These are phyloP conservation scores for Lethrus apterus DNA, from an alignment of 1,140 invertebrate genomes.

Conservation along the genomic window DNA sequence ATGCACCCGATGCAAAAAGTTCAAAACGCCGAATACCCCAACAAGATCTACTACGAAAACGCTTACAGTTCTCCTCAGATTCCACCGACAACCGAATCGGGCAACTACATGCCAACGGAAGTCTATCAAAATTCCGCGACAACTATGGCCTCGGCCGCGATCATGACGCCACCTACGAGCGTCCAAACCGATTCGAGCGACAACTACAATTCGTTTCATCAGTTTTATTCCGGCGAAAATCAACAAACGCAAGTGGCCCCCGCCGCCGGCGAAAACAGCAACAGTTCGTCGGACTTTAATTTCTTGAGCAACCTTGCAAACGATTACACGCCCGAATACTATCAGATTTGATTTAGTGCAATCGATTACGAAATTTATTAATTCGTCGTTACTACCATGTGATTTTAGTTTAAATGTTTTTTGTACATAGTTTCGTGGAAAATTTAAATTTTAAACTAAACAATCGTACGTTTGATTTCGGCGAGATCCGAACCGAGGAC, in stretches of 20 bases:
- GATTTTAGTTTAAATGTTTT: constrained; percentile 14
- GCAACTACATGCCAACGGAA: constrained; percentile 37
- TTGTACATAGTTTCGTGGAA: no score
- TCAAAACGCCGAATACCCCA: constrained; percentile 28
- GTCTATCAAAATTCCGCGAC: constrained; percentile 28
- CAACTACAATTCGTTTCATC: constrained; percentile 59
- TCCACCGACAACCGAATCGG: constrained; percentile 33
- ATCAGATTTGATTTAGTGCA: constrained; percentile 61
- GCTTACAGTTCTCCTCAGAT: constrained; percentile 29
- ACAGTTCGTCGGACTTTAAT: constrained; percentile 86
- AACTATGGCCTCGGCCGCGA: constrained; percentile 34
- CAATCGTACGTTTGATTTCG: no score
- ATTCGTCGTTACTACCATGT: no score
- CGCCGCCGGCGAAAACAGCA: constrained; percentile 66
- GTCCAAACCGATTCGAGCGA: constrained; percentile 51
- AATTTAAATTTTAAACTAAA: no score
- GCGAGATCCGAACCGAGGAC: no score
- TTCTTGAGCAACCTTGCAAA: constrained; percentile 84
- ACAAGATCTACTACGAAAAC: constrained; percentile 36
- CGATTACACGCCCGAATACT: constrained; percentile 86
- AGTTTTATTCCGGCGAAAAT: constrained; percentile 57
- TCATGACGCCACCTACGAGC: constrained; percentile 52
- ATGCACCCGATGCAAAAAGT: constrained; percentile 32
- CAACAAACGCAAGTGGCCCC: constrained; percentile 37
- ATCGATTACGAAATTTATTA: constrained; percentile 27